Percentiles rank a stretch among this genome's conserved stretches.
Evolutionary conservation across 2,888 invertebrate genomes (phyloP).

Genomic region (Lapara coniferarum): DNA sequence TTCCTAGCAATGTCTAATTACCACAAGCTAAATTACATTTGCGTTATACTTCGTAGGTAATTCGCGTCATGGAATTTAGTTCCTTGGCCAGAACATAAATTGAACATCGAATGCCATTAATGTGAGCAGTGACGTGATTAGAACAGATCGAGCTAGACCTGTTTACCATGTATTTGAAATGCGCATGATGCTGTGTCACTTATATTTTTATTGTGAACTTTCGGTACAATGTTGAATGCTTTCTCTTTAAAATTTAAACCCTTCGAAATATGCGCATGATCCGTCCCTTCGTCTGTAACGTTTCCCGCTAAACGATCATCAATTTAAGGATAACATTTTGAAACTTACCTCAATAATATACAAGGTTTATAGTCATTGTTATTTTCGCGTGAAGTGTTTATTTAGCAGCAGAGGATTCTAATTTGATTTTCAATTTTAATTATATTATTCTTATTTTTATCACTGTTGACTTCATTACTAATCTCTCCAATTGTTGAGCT

Average conservation of each 20-base stretch:
- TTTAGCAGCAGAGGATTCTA: no score
- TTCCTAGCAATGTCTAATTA: slow-evolving; percentile 19
- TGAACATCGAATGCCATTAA: slow-evolving; percentile 20
- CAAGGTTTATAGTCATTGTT: no score
- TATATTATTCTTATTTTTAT: no score
- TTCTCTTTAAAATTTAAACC: slow-evolving; percentile 44
- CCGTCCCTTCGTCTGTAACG: not conserved
- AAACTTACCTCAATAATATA: no score
- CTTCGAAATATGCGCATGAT: not conserved
- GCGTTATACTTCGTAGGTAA: not conserved
- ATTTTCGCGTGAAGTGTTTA: no score
- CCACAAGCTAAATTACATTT: not conserved
- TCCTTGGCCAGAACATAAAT: not conserved
- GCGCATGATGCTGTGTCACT: not conserved
- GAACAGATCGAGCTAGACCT: slow-evolving; percentile 46
- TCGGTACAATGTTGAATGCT: slow-evolving; percentile 23
- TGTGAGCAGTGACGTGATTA: slow-evolving; percentile 37
- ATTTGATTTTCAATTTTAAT: no score
- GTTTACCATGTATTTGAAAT: slow-evolving; percentile 45
- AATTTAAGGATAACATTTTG: no score
- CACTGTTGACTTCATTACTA: no score
- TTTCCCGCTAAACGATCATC: not conserved
- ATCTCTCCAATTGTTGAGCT: no score
- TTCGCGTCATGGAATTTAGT: not conserved
- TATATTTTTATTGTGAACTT: not conserved